Conservation (phyloP, 2,113 vertebrate genomes). For the Laticauda colubrina region DNA sequence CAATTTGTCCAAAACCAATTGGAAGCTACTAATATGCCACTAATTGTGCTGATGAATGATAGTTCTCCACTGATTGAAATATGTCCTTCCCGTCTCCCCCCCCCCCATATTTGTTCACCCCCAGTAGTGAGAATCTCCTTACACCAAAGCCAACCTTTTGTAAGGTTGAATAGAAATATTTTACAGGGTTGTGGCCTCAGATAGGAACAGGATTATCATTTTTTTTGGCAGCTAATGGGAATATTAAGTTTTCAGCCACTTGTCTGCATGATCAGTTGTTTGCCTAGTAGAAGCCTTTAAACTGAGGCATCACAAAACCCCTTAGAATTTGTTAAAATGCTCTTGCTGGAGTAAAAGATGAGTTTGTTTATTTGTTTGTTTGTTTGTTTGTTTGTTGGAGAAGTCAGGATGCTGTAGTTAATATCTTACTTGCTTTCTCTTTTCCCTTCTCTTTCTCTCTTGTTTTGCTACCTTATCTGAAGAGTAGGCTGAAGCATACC, state of each 20-base stretch:
- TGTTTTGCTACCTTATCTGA: not conserved
- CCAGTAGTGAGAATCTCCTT: too few species aligned
- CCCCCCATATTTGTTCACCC: not conserved
- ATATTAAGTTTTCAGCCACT: not conserved
- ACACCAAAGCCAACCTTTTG: too few species aligned
- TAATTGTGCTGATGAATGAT: not conserved
- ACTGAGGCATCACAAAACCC: not conserved
- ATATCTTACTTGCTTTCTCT: not conserved
- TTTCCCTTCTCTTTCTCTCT: not conserved
- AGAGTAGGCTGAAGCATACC: not conserved
- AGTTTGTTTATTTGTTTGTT: not conserved
- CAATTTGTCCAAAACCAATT: not conserved
- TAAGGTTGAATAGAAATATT: not conserved
- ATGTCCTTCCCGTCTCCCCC: not conserved
- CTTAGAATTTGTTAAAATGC: not conserved
- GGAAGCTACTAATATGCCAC: not conserved
- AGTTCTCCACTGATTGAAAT: not conserved
- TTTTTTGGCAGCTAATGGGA: not conserved
- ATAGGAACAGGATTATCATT: not conserved
- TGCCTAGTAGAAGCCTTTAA: constrained; percentile 2
- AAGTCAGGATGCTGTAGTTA: not conserved
- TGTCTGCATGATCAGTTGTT: not conserved
- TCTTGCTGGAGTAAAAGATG: not conserved
- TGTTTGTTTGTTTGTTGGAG: not conserved
- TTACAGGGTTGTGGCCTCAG: not conserved